Evolutionary conservation across 2,797 vertebrate genomes (phyloP), one percentile per base, ranked within the genome.

Genomic region (Coluber constrictor): DNA sequence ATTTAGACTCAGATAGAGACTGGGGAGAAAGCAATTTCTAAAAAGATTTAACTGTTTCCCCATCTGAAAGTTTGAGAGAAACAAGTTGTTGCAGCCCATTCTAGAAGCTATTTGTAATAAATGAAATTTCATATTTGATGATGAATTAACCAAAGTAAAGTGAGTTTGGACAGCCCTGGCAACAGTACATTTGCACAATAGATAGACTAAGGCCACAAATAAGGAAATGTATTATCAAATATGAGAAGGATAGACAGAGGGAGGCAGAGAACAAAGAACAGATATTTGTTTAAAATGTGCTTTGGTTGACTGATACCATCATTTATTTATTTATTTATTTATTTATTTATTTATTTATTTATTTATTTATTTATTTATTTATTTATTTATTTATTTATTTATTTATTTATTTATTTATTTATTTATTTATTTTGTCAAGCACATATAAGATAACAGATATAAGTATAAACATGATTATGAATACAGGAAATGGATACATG

Each of bases 11-110:
- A 66, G 92, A 59, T 89, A 66, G 93, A 9, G 70, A 90, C 55
- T 89, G 55, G 94, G 13, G 70, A 91, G 56, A 91, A 95, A 56
- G n/a, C 47, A 88, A 51, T 70, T 70, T 56, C 63, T 90, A 92
- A 66, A 23, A 59, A 23, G 87, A 0, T 0, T 59, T 61, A 91
- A 9, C 18, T 10, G 27, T 0, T 3, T 59, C 20, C 37, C 59
- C 54, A 0, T 29, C 16, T n/a, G 90, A 86, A 29, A 23, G 5
- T 59, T 86, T 18, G 3, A 60, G 23, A 63, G 11, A 90, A 56
- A 7, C 79, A 55, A 10, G 5, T 66, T 11, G 20, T 6, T 86
- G 25, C 23, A 27, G 29, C 27, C n/a, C 12, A 51, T 57, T 63
- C 37, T 59, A 47, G 16, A 88, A 74, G 51, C 11, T 20, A 60